These are phyloP conservation scores for Hemicrepidius hirtus DNA, from an alignment of 2,888 invertebrate genomes.

Conservation along the genomic window DNA sequence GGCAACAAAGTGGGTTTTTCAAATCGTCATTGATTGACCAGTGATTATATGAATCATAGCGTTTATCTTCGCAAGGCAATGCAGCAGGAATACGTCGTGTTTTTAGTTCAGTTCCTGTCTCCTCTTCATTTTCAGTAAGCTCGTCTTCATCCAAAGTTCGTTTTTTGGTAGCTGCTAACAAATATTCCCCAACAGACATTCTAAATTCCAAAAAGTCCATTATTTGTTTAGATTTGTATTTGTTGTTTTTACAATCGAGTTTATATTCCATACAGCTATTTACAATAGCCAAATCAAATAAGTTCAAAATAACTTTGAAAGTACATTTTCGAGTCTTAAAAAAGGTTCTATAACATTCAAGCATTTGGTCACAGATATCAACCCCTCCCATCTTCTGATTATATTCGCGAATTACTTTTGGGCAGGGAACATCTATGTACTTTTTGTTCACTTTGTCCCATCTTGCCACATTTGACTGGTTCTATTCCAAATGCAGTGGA, in stretches of 20 bases:
- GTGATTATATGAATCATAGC: conserved; percentile 6
- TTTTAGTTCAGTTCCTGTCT: too few relatives aligned
- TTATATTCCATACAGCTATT: not conserved
- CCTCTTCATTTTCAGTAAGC: too few relatives aligned
- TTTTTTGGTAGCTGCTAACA: too few relatives aligned
- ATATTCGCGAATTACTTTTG: not conserved
- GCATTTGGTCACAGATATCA: not conserved
- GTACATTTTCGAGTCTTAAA: not conserved
- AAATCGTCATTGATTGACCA: not conserved
- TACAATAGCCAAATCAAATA: conserved; percentile 1
- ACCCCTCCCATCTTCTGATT: not conserved
- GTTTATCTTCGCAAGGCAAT: not conserved
- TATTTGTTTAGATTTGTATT: too few relatives aligned
- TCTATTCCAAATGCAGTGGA: not conserved
- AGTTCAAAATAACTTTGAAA: conserved; percentile 1
- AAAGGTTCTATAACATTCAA: not conserved
- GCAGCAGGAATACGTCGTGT: too few relatives aligned
- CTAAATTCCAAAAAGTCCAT: too few relatives aligned
- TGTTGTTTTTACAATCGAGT: not conserved
- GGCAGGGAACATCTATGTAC: not conserved
- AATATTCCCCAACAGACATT: too few relatives aligned
- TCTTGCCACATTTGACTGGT: not conserved
- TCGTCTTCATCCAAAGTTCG: too few relatives aligned
- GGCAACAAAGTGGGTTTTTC: conserved; percentile 10
- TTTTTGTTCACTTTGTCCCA: conserved; percentile 5